Evolutionary conservation across 2,113 vertebrate genomes (phyloP).

Genomic region (Alaudala cheleensis): DNA sequence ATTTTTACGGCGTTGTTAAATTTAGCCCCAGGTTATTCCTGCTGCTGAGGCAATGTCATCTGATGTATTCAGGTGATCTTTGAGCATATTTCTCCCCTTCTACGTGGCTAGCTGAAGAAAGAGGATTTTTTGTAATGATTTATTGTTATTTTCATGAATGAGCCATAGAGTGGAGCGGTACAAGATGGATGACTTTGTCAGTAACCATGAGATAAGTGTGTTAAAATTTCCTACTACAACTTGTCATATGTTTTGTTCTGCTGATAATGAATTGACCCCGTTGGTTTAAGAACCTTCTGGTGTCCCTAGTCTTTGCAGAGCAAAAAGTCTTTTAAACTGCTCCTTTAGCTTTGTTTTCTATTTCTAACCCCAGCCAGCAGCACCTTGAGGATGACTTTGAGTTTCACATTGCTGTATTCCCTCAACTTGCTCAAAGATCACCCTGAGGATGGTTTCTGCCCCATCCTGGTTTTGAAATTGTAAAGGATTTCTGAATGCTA

Average conservation of each 20-base stretch:
- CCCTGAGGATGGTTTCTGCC: neutral
- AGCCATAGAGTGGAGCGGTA: accelerated
- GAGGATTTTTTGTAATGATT: neutral
- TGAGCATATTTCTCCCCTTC: neutral
- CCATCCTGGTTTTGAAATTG: neutral
- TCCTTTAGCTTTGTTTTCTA: neutral
- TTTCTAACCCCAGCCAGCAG: neutral
- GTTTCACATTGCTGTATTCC: neutral
- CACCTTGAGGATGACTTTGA: neutral
- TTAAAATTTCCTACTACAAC: neutral
- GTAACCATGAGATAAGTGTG: neutral
- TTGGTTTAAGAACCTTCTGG: neutral
- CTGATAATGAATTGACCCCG: neutral
- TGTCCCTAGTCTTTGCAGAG: neutral
- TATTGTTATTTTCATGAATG: neutral
- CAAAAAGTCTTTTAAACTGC: neutral
- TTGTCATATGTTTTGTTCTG: neutral
- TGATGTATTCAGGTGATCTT: neutral
- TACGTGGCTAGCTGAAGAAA: neutral
- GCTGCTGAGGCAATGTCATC: neutral
- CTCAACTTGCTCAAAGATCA: neutral
- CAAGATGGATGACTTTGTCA: neutral
- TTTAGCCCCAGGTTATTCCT: neutral
- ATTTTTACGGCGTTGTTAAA: accelerated
- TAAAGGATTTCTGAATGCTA: neutral